A percentile compares a stretch with the other conserved stretches of the same genome.
phyloP scores from a whole-genome alignment of 2,888 invertebrate species.

The Ormyrus pomaceus region DNA sequence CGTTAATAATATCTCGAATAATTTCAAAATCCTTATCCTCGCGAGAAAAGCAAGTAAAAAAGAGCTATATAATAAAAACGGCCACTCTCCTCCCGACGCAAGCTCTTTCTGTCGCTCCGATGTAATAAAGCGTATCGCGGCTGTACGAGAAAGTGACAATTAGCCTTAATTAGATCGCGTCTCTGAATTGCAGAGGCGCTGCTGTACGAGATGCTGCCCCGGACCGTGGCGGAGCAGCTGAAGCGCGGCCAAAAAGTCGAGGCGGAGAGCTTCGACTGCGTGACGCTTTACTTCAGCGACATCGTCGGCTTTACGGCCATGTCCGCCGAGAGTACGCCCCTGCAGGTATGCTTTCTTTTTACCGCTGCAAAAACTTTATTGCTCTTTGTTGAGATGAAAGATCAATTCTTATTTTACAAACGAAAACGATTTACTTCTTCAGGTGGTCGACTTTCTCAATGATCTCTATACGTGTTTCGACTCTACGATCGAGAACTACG shows the following conservation, averaged over 20 bases:
- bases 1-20: no score
- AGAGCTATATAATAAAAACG: not conserved
- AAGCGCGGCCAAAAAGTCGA: constrained; percentile 93
- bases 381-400: constrained; percentile 2
- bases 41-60: no score
- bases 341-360: constrained; percentile 79
- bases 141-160: not conserved
- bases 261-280: constrained; percentile 93
- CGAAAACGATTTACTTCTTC: constrained; percentile 48
- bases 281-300: constrained; percentile 96
- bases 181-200: constrained; percentile 81
- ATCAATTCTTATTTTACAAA: constrained; percentile 58
- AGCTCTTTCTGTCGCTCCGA: not conserved
- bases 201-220: constrained; percentile 91
- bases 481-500: constrained; percentile 93
- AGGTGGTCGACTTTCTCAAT: constrained; percentile 95
- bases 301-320: constrained; percentile 95
- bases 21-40: no score
- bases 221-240: constrained; percentile 93
- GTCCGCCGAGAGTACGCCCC: constrained; percentile 93
- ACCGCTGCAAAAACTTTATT: not conserved
- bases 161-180: constrained; percentile 24
- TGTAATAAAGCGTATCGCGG: not conserved
- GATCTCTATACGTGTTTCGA: constrained; percentile 97
- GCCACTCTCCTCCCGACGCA: not conserved